Evolutionary conservation across 2,888 invertebrate genomes (phyloP), one percentile per base, ranked within the genome.

Genomic region (Tupiocoris notatus): DNA sequence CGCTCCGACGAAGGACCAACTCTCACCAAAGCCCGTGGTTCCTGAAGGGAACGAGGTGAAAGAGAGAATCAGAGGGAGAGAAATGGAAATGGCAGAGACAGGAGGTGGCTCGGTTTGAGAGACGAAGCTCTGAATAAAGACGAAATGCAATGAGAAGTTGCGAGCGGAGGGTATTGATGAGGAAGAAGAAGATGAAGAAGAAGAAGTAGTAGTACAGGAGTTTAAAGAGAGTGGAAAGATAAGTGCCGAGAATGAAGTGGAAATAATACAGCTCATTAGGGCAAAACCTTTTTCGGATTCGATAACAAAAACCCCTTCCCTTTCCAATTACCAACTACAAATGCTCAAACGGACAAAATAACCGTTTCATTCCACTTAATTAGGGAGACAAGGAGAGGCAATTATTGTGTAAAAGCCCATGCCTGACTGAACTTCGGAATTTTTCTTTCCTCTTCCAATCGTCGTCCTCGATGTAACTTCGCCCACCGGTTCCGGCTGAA

Each of bases 331-430:
- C 78, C 76, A 76, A 78, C 77, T 79, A 79, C 78, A 77, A 79
- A 79, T 79, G 79, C 78, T 79, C 79, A 79, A 79, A 79, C 78
- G 78, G 75, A 78, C 79, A 79, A 79, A 79, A 79, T 79, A 79
- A 79, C 79, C 79, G 77, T 79, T 78, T 78, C 79, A 76, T 79
- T 79, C 78, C 79, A 76, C 76, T 79, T 79, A 79, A 79, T 79
- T 79, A 79, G 78, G 78, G 77, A 73, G 76, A 67, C 71, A 59
- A 75, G 66, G 67, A 62, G 67, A 75, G 65, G 74, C 77, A 77
- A 77, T 77, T 77, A 77, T 73, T 75, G 73, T 73, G 54, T 73
- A 75, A 77, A 77, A 75, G 77, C 68, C 76, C 57, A 65, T 76
- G 63, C 68, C 76, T 76, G 65, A 76, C 73, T 73, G 54, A 73